phyloP scores from a whole-genome alignment of 1,140 invertebrate genomes.

The Danaus plexippus region DNA sequence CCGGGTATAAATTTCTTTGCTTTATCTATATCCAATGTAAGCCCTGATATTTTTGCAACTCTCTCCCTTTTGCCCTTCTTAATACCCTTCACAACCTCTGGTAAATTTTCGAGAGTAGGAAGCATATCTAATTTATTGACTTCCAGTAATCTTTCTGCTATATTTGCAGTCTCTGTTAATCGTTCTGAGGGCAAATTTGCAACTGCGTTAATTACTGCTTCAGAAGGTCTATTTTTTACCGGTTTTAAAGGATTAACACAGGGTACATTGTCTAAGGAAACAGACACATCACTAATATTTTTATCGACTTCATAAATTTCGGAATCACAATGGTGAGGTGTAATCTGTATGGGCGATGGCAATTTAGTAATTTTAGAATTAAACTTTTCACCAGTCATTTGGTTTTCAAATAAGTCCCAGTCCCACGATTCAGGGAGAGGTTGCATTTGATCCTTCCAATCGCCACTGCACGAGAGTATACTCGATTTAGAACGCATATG shows the following conservation, averaged over 20 bases:
- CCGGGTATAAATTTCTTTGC: slow-evolving; percentile 78
- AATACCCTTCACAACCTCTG: slow-evolving; percentile 76
- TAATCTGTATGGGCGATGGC: slow-evolving; percentile 68
- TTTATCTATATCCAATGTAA: slow-evolving; percentile 76
- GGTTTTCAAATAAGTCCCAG: slow-evolving; percentile 75
- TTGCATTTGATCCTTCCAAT: slow-evolving; percentile 75
- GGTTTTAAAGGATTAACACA: slow-evolving; percentile 75
- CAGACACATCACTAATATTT: slow-evolving; percentile 70
- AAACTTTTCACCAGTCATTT: slow-evolving; percentile 49
- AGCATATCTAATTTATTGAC: slow-evolving; percentile 72
- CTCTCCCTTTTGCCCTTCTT: slow-evolving; percentile 73
- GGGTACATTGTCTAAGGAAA: slow-evolving; percentile 75
- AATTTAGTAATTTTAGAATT: slow-evolving; percentile 62
- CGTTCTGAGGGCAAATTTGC: slow-evolving; percentile 69
- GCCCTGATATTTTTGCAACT: slow-evolving; percentile 75
- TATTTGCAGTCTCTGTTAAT: slow-evolving; percentile 72
- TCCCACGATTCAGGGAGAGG: slow-evolving; percentile 74
- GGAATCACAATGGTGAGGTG: slow-evolving; percentile 66
- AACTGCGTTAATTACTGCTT: slow-evolving; percentile 67
- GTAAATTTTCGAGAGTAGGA: slow-evolving; percentile 76
- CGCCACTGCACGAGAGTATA: slow-evolving; percentile 66
- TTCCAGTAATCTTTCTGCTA: slow-evolving; percentile 73
- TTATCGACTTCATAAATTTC: slow-evolving; percentile 58
- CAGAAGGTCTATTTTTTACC: slow-evolving; percentile 69
- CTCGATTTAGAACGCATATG: slow-evolving; percentile 67